These are phyloP conservation scores for Muscicapa comitata DNA, from an alignment of 2,797 vertebrate genomes.

Conservation along the genomic window DNA sequence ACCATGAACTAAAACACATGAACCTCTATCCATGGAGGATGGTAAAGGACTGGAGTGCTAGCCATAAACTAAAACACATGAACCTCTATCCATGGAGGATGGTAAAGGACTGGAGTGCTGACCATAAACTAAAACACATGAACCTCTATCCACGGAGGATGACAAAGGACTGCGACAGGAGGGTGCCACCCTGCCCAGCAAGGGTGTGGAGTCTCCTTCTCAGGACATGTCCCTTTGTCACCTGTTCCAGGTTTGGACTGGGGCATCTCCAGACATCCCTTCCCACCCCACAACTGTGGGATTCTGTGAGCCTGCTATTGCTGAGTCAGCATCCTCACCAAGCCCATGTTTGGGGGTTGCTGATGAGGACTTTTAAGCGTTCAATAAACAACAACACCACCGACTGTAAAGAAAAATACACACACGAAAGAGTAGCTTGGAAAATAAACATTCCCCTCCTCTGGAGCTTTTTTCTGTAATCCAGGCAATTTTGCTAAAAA, in stretches of 20 bases:
- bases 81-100: too few relatives aligned
- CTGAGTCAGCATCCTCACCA: neutral
- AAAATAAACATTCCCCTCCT: neutral
- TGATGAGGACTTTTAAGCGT: neutral
- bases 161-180: neutral
- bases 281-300: too few relatives aligned
- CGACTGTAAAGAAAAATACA: neutral
- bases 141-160: too few relatives aligned
- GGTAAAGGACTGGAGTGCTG: too few relatives aligned
- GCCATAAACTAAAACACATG: too few relatives aligned
- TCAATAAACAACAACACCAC: neutral
- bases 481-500: neutral
- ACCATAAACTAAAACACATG: too few relatives aligned
- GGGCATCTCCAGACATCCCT: neutral
- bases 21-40: too few relatives aligned
- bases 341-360: neutral
- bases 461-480: neutral
- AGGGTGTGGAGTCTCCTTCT: neutral
- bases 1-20: too few relatives aligned
- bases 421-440: neutral
- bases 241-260: neutral
- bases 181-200: neutral
- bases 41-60: neutral
- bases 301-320: neutral
- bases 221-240: neutral